Conservation (phyloP, 2,888 invertebrate species). For the Xanthia togata region DNA sequence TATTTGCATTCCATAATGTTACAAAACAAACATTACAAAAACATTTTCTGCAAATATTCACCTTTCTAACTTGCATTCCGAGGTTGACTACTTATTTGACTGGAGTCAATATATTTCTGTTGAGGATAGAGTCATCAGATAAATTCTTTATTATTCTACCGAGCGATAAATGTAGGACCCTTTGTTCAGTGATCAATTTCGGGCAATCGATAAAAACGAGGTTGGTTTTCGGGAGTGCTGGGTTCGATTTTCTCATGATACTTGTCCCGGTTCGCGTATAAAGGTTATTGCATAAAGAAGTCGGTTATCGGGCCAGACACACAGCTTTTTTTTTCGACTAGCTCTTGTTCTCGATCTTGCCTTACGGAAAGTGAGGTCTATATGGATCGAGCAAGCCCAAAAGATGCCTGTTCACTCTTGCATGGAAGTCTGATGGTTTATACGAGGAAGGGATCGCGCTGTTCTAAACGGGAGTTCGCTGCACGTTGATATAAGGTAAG, state of each 20-base stretch:
- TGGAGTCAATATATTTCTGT: neutral
- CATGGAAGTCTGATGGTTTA: too few species aligned
- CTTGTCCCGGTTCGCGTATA: neutral
- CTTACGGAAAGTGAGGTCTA: too few species aligned
- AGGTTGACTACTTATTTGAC: conserved; percentile 4
- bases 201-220: neutral
- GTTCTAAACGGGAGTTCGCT: too few species aligned
- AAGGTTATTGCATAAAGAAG: too few species aligned
- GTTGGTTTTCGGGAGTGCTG: neutral
- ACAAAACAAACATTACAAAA: neutral
- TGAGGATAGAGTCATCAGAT: neutral
- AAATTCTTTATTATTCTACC: neutral
- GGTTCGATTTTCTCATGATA: neutral
- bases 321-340: too few species aligned
- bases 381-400: too few species aligned
- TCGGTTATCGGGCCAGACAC: too few species aligned
- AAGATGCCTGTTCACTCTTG: too few species aligned
- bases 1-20: neutral
- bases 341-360: too few species aligned
- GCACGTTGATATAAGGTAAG: too few species aligned
- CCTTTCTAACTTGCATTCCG: conserved; percentile 9
- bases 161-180: neutral
- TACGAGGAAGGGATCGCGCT: too few species aligned
- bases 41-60: conserved; percentile 4
- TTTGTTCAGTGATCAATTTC: neutral